Percentiles rank a stretch among this genome's conserved stretches.
These are phyloP conservation scores for Ophion obscuratus DNA, from an alignment of 2,888 invertebrate genomes.

Conservation along the genomic window DNA sequence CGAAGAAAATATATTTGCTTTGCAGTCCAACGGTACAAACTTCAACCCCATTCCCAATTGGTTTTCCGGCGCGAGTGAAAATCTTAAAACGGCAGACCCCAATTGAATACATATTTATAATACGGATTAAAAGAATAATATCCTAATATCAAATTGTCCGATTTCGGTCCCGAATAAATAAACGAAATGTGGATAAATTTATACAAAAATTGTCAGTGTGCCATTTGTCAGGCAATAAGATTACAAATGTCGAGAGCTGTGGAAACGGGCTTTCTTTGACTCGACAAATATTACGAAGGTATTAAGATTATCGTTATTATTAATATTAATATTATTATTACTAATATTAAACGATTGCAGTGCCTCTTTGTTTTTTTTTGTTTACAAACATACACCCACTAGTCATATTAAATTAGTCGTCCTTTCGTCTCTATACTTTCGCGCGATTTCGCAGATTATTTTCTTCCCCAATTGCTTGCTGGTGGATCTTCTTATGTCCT, in stretches of 20 bases:
- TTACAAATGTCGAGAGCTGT: not conserved
- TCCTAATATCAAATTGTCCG: slow-evolving; percentile 62
- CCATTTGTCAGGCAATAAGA: slow-evolving; percentile 12
- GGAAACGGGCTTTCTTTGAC: slow-evolving; percentile 43
- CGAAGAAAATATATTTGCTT: no score
- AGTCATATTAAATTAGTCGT: slow-evolving; percentile 60
- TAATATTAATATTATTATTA: slow-evolving; percentile 46
- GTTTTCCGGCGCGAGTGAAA: slow-evolving; percentile 8
- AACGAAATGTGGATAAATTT: slow-evolving; percentile 68
- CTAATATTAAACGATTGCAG: slow-evolving; percentile 53
- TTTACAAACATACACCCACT: slow-evolving; percentile 64
- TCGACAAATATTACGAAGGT: slow-evolving; percentile 60
- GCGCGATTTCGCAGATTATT: slow-evolving; percentile 63
- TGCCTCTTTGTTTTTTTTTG: slow-evolving; percentile 44
- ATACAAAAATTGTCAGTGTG: slow-evolving; percentile 65
- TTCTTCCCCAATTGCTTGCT: slow-evolving; percentile 26
- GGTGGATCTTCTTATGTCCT: not conserved
- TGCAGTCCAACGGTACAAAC: no score
- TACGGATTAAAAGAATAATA: slow-evolving; percentile 50
- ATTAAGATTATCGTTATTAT: slow-evolving; percentile 49
- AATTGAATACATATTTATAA: slow-evolving; percentile 56
- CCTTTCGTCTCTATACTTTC: slow-evolving; percentile 68
- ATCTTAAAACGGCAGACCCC: slow-evolving; percentile 48
- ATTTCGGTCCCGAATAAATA: slow-evolving; percentile 64
- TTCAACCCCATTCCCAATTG: not conserved